Percentiles rank a stretch among this genome's conserved stretches.
phyloP scores from a whole-genome alignment of 2,113 vertebrate species.

The Nannobrachium achirus region DNA sequence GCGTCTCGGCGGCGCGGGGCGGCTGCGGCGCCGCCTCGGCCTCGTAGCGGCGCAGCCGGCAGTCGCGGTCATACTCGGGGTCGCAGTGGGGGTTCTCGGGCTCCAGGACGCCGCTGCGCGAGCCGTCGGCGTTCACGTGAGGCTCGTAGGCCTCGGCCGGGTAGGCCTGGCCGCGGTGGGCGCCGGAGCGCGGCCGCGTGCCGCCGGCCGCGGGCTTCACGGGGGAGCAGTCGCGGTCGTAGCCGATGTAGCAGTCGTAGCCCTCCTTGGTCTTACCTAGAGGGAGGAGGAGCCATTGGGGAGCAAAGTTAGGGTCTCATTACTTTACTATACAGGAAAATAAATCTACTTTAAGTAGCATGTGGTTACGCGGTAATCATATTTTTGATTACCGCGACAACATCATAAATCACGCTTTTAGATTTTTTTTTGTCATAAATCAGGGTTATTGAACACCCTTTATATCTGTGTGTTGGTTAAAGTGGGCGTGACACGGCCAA shows the following conservation, averaged over 20 bases:
- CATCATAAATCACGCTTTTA: too few species aligned
- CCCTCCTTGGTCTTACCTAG: constrained; percentile 85
- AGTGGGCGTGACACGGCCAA: too few species aligned
- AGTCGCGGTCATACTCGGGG: constrained; percentile 78
- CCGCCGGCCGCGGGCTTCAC: constrained; percentile 35
- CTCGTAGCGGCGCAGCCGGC: constrained; percentile 76
- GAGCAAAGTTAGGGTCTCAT: too few species aligned
- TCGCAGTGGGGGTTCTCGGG: constrained; percentile 79
- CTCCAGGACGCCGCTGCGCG: constrained; percentile 70
- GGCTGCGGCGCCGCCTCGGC: constrained; percentile 28
- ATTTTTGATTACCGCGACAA: too few species aligned
- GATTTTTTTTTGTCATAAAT: too few species aligned
- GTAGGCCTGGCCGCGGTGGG: constrained; percentile 50
- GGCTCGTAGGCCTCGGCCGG: constrained; percentile 74
- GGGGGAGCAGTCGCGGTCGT: constrained; percentile 79
- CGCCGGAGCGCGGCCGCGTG: constrained; percentile 48
- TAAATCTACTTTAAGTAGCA: too few species aligned
- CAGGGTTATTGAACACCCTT: too few species aligned
- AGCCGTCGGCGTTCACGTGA: constrained; percentile 70
- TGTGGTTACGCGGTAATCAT: too few species aligned
- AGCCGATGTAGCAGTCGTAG: constrained; percentile 81
- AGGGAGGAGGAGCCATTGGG: too few species aligned
- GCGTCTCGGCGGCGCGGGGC: constrained; percentile 39
- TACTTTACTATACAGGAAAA: too few species aligned
- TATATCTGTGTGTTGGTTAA: too few species aligned